Evolutionary conservation across 1,140 invertebrate genomes (phyloP).

Genomic region (Eupeodes corollae): DNA sequence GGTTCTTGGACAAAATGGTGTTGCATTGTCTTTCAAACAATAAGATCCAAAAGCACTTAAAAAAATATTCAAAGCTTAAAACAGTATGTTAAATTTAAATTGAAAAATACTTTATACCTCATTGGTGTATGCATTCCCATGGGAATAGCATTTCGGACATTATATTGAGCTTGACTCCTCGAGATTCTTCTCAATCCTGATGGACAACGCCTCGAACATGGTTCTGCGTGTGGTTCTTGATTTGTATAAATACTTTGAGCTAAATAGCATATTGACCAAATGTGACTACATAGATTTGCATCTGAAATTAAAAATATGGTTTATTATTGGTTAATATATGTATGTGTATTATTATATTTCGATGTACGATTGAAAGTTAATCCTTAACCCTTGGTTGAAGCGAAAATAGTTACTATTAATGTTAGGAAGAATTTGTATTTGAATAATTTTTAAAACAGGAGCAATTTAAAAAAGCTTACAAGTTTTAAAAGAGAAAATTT

Average conservation of each 20-base stretch:
- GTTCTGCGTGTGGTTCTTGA: conserved; percentile 34
- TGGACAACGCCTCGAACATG: conserved; percentile 41
- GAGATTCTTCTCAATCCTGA: conserved; percentile 57
- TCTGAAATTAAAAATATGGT: conserved; percentile 9
- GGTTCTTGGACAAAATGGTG: conserved; percentile 41
- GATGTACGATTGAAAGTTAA: conserved; percentile 45
- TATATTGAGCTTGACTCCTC: conserved; percentile 45
- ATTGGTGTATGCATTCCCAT: conserved; percentile 40
- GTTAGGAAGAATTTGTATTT: too few species aligned
- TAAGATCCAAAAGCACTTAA: conserved; percentile 41
- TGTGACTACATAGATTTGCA: conserved; percentile 43
- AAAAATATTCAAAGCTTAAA: conserved; percentile 8
- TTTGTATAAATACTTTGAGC: conserved; percentile 36
- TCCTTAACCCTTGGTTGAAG: conserved; percentile 49
- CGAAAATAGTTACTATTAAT: too few species aligned
- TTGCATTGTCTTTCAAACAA: conserved; percentile 43
- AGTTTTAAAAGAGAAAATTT: too few species aligned
- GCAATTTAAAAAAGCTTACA: too few species aligned
- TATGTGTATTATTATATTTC: conserved; percentile 41
- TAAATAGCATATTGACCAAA: conserved; percentile 42
- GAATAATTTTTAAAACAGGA: too few species aligned
- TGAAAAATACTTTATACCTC: conserved; percentile 38
- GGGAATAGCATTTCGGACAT: conserved; percentile 43
- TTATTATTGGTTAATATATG: too few species aligned
- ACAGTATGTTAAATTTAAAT: conserved; percentile 35